A percentile compares a stretch with the other conserved stretches of the same genome.
Evolutionary conservation across 1,140 invertebrate genomes (phyloP).

Genomic region (Brachionus angularis): DNA sequence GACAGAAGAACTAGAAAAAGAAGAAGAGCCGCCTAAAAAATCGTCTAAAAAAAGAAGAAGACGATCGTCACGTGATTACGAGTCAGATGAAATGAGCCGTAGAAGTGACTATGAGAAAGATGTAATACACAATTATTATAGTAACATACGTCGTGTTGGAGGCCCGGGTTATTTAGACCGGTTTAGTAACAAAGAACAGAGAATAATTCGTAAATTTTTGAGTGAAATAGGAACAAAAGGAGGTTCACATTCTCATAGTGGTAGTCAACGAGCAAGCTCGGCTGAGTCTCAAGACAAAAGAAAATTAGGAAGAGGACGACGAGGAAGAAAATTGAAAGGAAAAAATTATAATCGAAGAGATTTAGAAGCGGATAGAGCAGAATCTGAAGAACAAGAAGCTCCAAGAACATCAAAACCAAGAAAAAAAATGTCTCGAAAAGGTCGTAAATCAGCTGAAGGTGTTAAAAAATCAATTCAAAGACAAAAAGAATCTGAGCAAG

Average conservation of each 20-base stretch:
- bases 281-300: neutral
- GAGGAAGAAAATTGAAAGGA: constrained; percentile 4
- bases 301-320: neutral
- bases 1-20: neutral
- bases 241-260: too few relatives aligned
- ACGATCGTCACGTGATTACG: neutral
- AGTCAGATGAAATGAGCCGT: neutral
- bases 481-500: neutral
- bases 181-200: neutral
- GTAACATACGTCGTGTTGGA: neutral
- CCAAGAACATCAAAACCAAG: neutral
- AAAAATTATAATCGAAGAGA: constrained; percentile 3
- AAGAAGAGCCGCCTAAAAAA: too few relatives aligned
- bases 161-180: neutral
- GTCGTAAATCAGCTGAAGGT: neutral
- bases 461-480: neutral
- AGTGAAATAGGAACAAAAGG: neutral
- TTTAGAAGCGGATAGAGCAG: neutral
- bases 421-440: neutral
- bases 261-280: too few relatives aligned
- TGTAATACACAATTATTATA: neutral
- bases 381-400: neutral
- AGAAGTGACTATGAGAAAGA: neutral
- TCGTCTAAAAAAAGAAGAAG: neutral
- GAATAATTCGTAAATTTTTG: neutral